Conservation (phyloP, 2,888 invertebrate species). For the Drosophila borealis region DNA sequence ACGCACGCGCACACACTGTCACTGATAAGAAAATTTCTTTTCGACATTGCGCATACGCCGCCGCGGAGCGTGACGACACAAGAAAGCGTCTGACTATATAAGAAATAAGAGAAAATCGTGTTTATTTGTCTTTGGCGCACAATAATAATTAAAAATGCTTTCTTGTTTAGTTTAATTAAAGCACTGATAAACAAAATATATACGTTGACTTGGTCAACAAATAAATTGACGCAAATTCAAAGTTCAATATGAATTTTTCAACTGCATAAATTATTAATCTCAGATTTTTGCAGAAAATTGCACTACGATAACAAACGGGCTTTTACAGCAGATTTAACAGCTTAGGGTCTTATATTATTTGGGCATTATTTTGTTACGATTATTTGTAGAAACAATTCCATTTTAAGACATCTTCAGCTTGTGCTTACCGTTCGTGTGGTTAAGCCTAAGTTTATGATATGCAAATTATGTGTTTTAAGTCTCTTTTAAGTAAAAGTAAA, state of each 20-base stretch:
- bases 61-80: constrained; percentile 42
- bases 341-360: too few species aligned
- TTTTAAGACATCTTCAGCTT: constrained; percentile 12
- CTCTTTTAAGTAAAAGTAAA: background rate
- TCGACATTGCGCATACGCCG: constrained; percentile 56
- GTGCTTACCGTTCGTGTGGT: constrained; percentile 14
- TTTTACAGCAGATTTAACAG: background rate
- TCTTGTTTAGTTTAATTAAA: constrained; percentile 70
- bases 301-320: background rate
- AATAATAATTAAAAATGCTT: constrained; percentile 73
- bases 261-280: constrained; percentile 18
- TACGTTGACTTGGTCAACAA: constrained; percentile 43
- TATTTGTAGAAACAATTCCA: constrained; percentile 16
- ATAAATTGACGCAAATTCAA: constrained; percentile 52
- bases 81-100: constrained; percentile 29
- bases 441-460: constrained; percentile 19
- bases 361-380: background rate
- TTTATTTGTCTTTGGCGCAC: constrained; percentile 37
- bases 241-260: constrained; percentile 17
- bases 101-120: constrained; percentile 30
- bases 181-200: constrained; percentile 46
- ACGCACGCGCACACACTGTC: constrained; percentile 4
- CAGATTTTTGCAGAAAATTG: constrained; percentile 10
- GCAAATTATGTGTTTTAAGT: background rate
- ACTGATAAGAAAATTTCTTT: constrained; percentile 50